Base-by-base conservation (phyloP, 2,797 vertebrate genomes). In the Sebastes umbrosus region DNA sequence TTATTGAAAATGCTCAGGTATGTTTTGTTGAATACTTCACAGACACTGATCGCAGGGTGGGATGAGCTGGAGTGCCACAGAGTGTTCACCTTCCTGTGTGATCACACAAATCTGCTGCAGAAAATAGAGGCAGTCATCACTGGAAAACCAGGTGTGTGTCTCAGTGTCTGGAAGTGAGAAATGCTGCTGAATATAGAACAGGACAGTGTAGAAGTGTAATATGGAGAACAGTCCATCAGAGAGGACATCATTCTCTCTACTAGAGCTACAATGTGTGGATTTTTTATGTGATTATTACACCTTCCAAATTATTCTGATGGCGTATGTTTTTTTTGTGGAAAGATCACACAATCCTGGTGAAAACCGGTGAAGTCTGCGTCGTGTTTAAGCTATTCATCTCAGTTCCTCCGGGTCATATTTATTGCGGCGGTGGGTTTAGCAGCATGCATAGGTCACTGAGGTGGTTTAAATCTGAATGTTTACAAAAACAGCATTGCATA, bases 21-120 rank as follows among this genome's bases (percentile, higher is more conserved):
- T 55, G 0, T 4, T 43, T 4, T 57, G 1, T 25, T n/a, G 60
- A 85, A 69, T 77, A 39, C 67, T 76, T 84, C 66, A 25, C 84
- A 99, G 98, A 95, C 95, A n/a, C 92, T 98, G 74, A 98, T 96
- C 5, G 96, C 97, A 14, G 97, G 97, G 60, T 98, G 98, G 97
- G 97, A 97, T 88, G 96, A 98, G 69, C 84, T 96, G 8, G 97
- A 99, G 84, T 97, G 97, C 57, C 95, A 96, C 70, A 94, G 96
- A 73, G 97, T 98, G 36, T 98, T 96, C 82, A 96, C 91, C 84
- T 97, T 96, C 90, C 88, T 98, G 83, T 97, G 96, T 73, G 95
- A 97, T 20, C 74, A 96, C 58, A 96, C 95, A 88, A 94, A 92
- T 57, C 90, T 98, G 29, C 92, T 93, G 63, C 93, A 91, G 12